phyloP scores from a whole-genome alignment of 2,113 vertebrate species.

The Epinephelus moara region DNA sequence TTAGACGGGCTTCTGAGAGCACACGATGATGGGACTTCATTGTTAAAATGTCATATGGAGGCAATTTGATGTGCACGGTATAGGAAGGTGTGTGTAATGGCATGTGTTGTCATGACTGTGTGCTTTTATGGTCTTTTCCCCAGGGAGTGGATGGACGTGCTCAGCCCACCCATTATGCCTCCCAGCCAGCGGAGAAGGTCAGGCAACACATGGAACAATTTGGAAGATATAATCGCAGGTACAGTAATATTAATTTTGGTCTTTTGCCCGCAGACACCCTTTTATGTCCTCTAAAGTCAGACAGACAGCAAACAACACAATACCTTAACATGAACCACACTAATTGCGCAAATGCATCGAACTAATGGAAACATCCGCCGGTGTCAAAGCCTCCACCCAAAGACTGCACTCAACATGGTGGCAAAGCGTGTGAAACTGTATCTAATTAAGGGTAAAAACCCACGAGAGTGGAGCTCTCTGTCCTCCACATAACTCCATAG shows the following conservation, averaged over 20 bases:
- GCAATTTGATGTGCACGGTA: conserved; percentile 40
- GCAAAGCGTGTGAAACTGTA: conserved; percentile 56
- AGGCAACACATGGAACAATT: conserved; percentile 62
- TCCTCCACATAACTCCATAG: conserved; percentile 78
- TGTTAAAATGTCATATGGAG: conserved; percentile 71
- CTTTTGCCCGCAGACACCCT: conserved; percentile 33
- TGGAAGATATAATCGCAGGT: conserved; percentile 72
- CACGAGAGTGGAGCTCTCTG: conserved; percentile 69
- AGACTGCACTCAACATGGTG: conserved; percentile 35
- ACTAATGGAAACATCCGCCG: conserved; percentile 46
- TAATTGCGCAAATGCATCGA: conserved; percentile 36
- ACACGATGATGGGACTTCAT: conserved; percentile 67
- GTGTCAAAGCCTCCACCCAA: conserved; percentile 52
- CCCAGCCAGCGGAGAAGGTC: conserved; percentile 77
- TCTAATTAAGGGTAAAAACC: conserved; percentile 76
- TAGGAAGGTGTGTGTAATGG: conserved; percentile 65
- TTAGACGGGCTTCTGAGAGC: conserved; percentile 66
- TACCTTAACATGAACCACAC: conserved; percentile 44
- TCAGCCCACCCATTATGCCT: conserved; percentile 84
- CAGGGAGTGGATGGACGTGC: conserved; percentile 85
- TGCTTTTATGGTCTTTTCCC: conserved; percentile 70
- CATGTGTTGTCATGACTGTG: conserved; percentile 73
- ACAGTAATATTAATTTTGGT: conserved; percentile 63
- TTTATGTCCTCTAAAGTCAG: conserved; percentile 51
- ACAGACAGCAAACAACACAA: conserved; percentile 50